phyloP scores from a whole-genome alignment of 2,888 invertebrate genomes.

The Crocallis elinguaria region DNA sequence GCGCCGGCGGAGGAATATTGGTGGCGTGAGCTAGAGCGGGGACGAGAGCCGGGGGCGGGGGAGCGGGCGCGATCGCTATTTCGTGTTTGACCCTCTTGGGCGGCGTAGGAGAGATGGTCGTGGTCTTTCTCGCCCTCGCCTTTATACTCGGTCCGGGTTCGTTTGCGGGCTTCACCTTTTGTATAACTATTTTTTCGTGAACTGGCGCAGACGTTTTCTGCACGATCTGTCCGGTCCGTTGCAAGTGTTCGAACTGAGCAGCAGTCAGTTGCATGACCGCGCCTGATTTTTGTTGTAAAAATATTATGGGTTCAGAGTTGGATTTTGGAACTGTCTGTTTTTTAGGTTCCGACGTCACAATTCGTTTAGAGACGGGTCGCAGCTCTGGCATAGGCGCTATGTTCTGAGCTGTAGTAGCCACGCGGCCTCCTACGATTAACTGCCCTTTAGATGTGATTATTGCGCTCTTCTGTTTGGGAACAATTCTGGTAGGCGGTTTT shows the following conservation, averaged over 20 bases:
- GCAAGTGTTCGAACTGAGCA: constrained; percentile 80
- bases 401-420: constrained; percentile 72
- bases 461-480: constrained; percentile 76
- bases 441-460: constrained; percentile 85
- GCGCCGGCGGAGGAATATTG: constrained; percentile 46
- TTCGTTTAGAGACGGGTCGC: constrained; percentile 64
- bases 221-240: constrained; percentile 77
- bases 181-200: constrained; percentile 66
- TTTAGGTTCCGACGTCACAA: constrained; percentile 66
- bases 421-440: constrained; percentile 77
- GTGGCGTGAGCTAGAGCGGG: constrained; percentile 23
- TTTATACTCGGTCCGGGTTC: constrained; percentile 53
- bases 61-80: constrained; percentile 45
- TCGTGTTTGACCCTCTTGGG: constrained; percentile 16
- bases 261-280: constrained; percentile 77
- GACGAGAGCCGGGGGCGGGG: constrained; percentile 1
- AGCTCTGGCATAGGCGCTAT: constrained; percentile 79
- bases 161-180: constrained; percentile 61
- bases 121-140: constrained; percentile 60
- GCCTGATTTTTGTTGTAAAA: constrained; percentile 78
- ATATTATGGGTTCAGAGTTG: constrained; percentile 70
- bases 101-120: constrained; percentile 44
- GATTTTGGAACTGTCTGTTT: constrained; percentile 70
- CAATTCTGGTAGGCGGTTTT: constrained; percentile 66
- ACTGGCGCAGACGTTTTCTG: constrained; percentile 58